phyloP scores from a whole-genome alignment of 2,888 invertebrate species.

The Clitarchus hookeri region DNA sequence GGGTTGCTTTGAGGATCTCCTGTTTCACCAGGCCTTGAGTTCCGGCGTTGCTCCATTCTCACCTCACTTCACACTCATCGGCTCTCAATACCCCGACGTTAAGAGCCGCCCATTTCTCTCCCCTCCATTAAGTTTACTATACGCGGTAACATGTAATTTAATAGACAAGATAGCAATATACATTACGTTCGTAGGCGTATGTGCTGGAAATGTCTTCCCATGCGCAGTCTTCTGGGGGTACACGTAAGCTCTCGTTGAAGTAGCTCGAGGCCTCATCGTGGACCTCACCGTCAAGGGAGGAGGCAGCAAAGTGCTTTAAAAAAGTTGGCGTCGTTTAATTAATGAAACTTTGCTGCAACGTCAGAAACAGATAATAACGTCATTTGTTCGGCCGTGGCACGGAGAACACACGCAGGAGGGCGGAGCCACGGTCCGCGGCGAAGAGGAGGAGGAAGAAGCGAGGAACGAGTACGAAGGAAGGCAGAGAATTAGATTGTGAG shows the following conservation, averaged over 20 bases:
- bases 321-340: constrained; percentile 14
- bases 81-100: too few relatives aligned
- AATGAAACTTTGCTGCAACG: background rate
- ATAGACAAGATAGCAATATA: too few relatives aligned
- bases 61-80: too few relatives aligned
- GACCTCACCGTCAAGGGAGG: background rate
- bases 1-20: too few relatives aligned
- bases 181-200: too few relatives aligned
- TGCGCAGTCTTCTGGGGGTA: too few relatives aligned
- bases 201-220: too few relatives aligned
- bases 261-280: background rate
- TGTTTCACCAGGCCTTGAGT: too few relatives aligned
- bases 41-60: too few relatives aligned
- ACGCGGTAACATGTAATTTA: too few relatives aligned
- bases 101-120: too few relatives aligned
- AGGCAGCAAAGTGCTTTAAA: background rate
- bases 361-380: background rate
- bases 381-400: background rate
- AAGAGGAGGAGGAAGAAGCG: background rate
- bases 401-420: background rate
- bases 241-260: background rate
- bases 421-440: background rate
- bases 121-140: too few relatives aligned
- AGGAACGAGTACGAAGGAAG: background rate
- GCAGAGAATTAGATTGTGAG: background rate